These are phyloP conservation scores for Microcebus lehilahytsara DNA, from an alignment of 2,113 vertebrate species.

Conservation along the genomic window DNA sequence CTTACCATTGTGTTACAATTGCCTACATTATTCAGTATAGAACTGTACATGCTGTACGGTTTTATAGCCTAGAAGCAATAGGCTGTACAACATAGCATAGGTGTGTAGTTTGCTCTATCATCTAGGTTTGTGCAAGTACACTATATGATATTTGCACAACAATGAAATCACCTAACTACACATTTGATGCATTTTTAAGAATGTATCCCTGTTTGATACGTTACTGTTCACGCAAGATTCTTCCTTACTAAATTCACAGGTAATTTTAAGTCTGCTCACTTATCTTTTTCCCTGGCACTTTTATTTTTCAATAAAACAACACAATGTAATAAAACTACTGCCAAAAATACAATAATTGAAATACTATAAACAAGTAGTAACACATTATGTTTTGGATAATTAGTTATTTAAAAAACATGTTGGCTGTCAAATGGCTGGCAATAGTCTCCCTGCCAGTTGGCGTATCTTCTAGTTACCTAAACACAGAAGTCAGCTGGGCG, in stretches of 20 bases:
- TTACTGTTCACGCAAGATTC: background rate
- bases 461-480: constrained; percentile 89
- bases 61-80: background rate
- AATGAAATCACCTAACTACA: background rate
- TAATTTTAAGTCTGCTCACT: constrained; percentile 41
- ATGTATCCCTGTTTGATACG: background rate
- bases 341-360: constrained; percentile 77
- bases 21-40: background rate
- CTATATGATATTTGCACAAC: background rate
- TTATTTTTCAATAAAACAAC: constrained; percentile 62
- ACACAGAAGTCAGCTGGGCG: constrained; percentile 87
- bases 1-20: background rate
- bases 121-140: background rate
- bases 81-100: background rate
- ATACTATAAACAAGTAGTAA: constrained; percentile 80
- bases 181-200: background rate
- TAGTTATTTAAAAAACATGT: constrained; percentile 80
- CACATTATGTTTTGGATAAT: constrained; percentile 83
- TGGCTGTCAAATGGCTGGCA: constrained; percentile 83
- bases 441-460: constrained; percentile 79
- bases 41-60: background rate
- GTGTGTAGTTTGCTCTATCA: background rate
- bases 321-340: constrained; percentile 69
- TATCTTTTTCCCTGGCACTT: constrained; percentile 36
- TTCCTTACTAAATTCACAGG: background rate